phyloP scores from a whole-genome alignment of 2,888 invertebrate genomes.

The Acrocera orbiculus region DNA sequence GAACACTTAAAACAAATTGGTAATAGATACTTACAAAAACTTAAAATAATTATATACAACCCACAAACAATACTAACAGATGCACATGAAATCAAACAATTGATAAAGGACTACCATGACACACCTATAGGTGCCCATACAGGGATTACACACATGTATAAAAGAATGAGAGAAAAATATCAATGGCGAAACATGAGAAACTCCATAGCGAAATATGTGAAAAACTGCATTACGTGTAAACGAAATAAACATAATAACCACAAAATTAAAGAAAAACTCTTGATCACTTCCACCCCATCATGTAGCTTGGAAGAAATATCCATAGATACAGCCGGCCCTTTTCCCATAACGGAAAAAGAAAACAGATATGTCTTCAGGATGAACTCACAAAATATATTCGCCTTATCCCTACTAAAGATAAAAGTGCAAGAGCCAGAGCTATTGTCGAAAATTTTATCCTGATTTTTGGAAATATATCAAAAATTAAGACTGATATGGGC shows the following conservation, averaged over 20 bases:
- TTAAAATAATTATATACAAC: neutral
- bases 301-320: constrained; percentile 4
- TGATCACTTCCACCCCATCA: constrained; percentile 2
- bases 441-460: constrained; percentile 9
- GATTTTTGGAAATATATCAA: constrained; percentile 4
- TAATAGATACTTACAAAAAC: neutral
- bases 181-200: neutral
- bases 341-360: constrained; percentile 1
- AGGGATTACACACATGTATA: neutral
- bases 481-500: constrained; percentile 4
- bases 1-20: neutral
- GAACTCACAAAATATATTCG: constrained; percentile 7
- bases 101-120: neutral
- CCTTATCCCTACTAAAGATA: constrained; percentile 2
- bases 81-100: neutral
- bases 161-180: neutral
- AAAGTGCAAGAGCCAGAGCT: constrained; percentile 6
- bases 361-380: constrained; percentile 6
- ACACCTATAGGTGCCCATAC: neutral
- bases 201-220: constrained; percentile 2
- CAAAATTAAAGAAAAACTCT: neutral
- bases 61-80: neutral
- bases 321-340: constrained; percentile 7
- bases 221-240: constrained; percentile 3
- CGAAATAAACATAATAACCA: constrained; percentile 1